A percentile compares a stretch with the other conserved stretches of the same genome.
Conservation (phyloP, 2,797 vertebrate species). For the Siniperca scherzeri region DNA sequence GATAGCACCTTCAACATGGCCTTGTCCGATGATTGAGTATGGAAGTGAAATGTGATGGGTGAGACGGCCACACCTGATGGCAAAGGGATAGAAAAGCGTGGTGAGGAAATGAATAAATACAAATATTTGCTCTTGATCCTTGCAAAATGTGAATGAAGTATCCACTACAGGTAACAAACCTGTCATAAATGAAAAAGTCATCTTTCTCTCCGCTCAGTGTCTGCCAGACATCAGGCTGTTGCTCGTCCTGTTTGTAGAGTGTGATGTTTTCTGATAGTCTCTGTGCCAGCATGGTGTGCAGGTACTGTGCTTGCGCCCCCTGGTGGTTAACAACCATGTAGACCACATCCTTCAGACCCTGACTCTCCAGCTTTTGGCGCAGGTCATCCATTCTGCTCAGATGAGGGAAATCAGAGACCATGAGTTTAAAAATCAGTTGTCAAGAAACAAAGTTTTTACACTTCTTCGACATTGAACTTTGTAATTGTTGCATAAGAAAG, state of each 20-base stretch:
- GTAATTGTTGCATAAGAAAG: neutral
- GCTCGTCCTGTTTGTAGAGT: slow-evolving; percentile 90
- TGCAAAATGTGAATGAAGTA: neutral
- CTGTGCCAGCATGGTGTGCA: slow-evolving; percentile 83
- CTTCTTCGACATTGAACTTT: neutral
- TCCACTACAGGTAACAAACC: slow-evolving; percentile 78
- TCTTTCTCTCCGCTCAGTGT: slow-evolving; percentile 90
- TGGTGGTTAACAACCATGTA: slow-evolving; percentile 93
- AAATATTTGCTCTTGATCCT: neutral
- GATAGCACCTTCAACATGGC: slow-evolving; percentile 91
- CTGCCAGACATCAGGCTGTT: slow-evolving; percentile 91
- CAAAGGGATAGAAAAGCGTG: slow-evolving; percentile 9
- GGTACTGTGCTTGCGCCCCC: slow-evolving; percentile 80
- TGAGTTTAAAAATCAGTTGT: slow-evolving; percentile 1
- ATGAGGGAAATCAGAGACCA: neutral
- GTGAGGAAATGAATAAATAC: neutral
- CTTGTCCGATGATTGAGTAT: slow-evolving; percentile 88
- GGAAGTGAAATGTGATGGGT: slow-evolving; percentile 92
- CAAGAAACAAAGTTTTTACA: neutral
- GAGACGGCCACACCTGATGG: slow-evolving; percentile 92
- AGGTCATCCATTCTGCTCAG: slow-evolving; percentile 89
- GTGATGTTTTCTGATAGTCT: slow-evolving; percentile 87
- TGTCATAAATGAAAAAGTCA: slow-evolving; percentile 96
- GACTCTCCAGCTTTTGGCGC: slow-evolving; percentile 88
- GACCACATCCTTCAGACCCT: slow-evolving; percentile 88